Evolutionary conservation across 2,113 vertebrate genomes (phyloP).

Genomic region (Amphilophus citrinellus): DNA sequence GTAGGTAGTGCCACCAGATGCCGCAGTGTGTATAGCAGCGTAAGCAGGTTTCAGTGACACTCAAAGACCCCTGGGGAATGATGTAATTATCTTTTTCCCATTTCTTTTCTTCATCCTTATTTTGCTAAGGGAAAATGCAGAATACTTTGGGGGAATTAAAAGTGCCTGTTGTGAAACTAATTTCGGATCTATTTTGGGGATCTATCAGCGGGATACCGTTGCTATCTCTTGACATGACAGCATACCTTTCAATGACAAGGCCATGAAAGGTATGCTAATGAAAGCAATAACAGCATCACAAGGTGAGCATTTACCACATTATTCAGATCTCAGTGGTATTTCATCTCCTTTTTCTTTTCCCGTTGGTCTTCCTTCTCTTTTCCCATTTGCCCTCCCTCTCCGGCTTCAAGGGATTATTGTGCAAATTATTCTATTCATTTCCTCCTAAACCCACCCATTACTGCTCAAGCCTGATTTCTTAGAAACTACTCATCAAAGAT

Average conservation of each 20-base stretch:
- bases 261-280: slow-evolving; percentile 74
- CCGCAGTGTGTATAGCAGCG: slow-evolving; percentile 58
- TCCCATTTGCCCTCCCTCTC: slow-evolving; percentile 20
- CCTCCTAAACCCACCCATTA: slow-evolving; percentile 14
- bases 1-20: slow-evolving; percentile 60
- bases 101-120: slow-evolving; percentile 61
- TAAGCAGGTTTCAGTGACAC: slow-evolving; percentile 73
- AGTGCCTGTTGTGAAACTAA: slow-evolving; percentile 65
- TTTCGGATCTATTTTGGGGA: slow-evolving; percentile 74
- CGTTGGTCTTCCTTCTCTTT: slow-evolving; percentile 34
- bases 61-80: slow-evolving; percentile 49
- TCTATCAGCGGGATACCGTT: slow-evolving; percentile 55
- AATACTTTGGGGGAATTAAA: slow-evolving; percentile 73
- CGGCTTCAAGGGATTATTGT: slow-evolving; percentile 48
- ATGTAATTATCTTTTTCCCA: slow-evolving; percentile 70
- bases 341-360: slow-evolving; percentile 51
- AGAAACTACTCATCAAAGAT: slow-evolving; percentile 47
- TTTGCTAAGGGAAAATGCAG: slow-evolving; percentile 64
- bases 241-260: slow-evolving; percentile 22
- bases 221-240: slow-evolving; percentile 52
- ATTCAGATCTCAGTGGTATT: slow-evolving; percentile 66
- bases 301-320: slow-evolving; percentile 73
- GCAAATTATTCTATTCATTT: slow-evolving; percentile 50
- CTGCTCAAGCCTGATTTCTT: slow-evolving; percentile 23
- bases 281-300: slow-evolving; percentile 59